phyloP scores from a whole-genome alignment of 2,113 vertebrate genomes.

The Axis porcinus region DNA sequence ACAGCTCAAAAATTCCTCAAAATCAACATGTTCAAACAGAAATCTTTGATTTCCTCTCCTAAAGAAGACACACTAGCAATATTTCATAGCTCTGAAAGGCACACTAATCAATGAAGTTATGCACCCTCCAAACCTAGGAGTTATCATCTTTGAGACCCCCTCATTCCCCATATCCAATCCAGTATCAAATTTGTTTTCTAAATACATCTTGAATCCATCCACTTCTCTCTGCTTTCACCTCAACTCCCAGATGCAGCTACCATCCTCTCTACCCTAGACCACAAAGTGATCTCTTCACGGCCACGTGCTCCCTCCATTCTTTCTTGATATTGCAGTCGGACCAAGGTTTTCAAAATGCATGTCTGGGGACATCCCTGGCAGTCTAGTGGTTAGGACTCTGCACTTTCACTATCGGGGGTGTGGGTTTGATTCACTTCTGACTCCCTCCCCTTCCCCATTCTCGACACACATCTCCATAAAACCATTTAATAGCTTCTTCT shows the following conservation, averaged over 20 bases:
- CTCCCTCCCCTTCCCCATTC: not conserved
- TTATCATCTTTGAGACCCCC: not conserved
- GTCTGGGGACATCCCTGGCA: not conserved
- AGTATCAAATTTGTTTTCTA: not conserved
- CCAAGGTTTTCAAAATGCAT: not conserved
- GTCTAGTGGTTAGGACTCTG: not conserved
- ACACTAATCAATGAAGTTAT: not conserved
- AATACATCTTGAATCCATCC: not conserved
- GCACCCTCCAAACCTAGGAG: not conserved
- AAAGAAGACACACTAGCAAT: not conserved
- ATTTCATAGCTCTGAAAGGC: not conserved
- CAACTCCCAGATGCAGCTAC: not conserved
- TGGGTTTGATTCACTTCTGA: not conserved
- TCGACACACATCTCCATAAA: not conserved
- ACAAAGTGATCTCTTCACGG: not conserved
- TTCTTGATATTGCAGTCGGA: not conserved
- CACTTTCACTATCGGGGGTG: not conserved
- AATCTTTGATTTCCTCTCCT: conserved; percentile 3
- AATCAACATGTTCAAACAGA: not conserved
- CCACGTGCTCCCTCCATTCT: not conserved
- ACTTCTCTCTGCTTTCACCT: not conserved
- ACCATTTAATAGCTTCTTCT: not conserved
- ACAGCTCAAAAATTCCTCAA: not conserved
- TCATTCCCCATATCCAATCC: not conserved
- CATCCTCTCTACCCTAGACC: not conserved